Evolutionary conservation across 2,797 vertebrate species (phyloP).

Genomic region (Ceryle rudis): DNA sequence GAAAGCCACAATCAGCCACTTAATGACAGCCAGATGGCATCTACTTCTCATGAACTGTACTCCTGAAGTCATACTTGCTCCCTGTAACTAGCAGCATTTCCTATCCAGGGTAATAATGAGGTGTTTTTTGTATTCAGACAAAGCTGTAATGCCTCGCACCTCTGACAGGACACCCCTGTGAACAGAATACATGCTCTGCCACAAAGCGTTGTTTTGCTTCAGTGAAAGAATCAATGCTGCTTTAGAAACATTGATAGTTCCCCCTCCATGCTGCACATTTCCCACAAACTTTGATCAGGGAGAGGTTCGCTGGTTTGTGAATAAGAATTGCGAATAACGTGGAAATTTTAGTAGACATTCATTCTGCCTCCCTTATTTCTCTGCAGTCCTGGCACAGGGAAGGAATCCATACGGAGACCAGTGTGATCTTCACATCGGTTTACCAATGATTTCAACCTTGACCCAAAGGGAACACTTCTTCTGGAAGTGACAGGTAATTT

Average conservation of each 20-base stretch:
- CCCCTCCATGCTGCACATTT: not conserved
- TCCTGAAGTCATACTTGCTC: conserved; percentile 46
- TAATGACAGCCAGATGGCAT: conserved; percentile 75
- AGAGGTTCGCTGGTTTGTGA: not conserved
- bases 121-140: conserved; percentile 71
- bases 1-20: conserved; percentile 51
- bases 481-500: conserved; percentile 81
- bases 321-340: conserved; percentile 15
- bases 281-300: not conserved
- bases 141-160: conserved; percentile 4
- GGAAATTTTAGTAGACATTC: not conserved
- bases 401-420: conserved; percentile 7
- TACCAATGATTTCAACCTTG: conserved; percentile 78
- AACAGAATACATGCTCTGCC: conserved; percentile 15
- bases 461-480: conserved; percentile 75
- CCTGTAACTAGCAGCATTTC: conserved; percentile 54
- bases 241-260: conserved; percentile 17
- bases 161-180: conserved; percentile 33
- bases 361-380: not conserved
- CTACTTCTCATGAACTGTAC: conserved; percentile 71
- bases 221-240: not conserved
- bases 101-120: conserved; percentile 45
- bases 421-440: conserved; percentile 30
- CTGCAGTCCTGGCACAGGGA: conserved; percentile 3
- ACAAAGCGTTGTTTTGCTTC: not conserved